Evolutionary conservation across 2,888 invertebrate species (phyloP), one percentile per base, ranked within the genome.

Genomic region (Antheraea assamensis): DNA sequence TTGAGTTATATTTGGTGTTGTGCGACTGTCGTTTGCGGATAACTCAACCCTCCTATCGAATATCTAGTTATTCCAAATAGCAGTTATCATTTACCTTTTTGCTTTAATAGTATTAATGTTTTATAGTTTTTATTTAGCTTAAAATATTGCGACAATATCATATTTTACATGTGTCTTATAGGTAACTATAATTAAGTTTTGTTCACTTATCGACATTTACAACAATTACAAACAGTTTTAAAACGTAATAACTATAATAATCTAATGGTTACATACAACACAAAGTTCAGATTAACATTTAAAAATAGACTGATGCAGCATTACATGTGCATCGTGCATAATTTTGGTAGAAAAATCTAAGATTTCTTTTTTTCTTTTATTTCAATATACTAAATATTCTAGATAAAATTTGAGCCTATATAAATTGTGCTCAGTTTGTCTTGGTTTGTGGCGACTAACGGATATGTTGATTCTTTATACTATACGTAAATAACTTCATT

Each of bases 401-500:
- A 85, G 81, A 84, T 86, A 87, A 81, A 85, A 82, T 92, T 92
- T 92, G 93, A 92, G 93, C 91, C 92, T 88, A 83, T 88, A 83
- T 77, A 61, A 75, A 91, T 93, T 94, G 94, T 92, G 93, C 92
- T 92, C 89, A 7, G 21, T n/a, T 78, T 78, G 81, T 85, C 77
- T 81, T 81, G 82, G 85, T 87, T 90, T 89, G 90, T 90, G 88
- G 85, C 83, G 79, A 82, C 87, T 89, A 88, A 80, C 82, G 83
- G 93, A 94, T 94, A 94, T 93, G 94, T 94, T 82, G 77, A 91
- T 93, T 93, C 92, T 90, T 91, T 90, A 90, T 87, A 87, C 86
- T 87, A 87, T 86, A 78, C 66, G 42, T 70, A 70, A 21, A 55
- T 52, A 42, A 70, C 70, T 70, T 58, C 73, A 70, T 70, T 76